These are phyloP conservation scores for Peromyscus leucopus DNA, from an alignment of 2,113 vertebrate species.

Conservation along the genomic window DNA sequence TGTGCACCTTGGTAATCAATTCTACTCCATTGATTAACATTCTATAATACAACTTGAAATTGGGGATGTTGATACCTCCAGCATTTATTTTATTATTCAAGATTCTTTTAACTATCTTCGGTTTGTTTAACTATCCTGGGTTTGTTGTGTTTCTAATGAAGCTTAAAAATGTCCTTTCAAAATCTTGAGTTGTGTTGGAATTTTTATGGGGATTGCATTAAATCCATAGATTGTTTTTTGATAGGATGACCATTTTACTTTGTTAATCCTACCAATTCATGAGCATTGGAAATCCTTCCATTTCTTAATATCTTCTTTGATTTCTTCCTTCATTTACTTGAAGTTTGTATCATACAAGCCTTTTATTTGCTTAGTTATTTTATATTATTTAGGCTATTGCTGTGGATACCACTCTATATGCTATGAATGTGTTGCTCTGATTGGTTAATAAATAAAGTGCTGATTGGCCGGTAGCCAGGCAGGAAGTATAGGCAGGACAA, in stretches of 20 bases:
- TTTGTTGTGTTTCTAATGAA: not conserved
- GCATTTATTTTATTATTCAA: not conserved
- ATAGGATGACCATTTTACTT: not conserved
- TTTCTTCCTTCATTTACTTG: not conserved
- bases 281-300: not conserved
- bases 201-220: not conserved
- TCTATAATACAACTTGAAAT: not conserved
- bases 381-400: not conserved
- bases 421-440: too few species aligned
- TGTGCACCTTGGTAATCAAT: not conserved
- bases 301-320: not conserved
- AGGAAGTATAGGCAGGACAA: too few species aligned
- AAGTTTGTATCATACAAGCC: not conserved
- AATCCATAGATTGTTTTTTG: not conserved
- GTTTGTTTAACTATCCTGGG: not conserved
- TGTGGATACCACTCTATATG: too few species aligned
- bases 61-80: not conserved
- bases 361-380: not conserved
- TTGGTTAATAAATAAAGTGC: too few species aligned
- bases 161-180: not conserved
- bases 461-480: too few species aligned
- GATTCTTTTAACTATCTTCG: not conserved
- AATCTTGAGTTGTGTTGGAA: not conserved
- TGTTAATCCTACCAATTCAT: not conserved
- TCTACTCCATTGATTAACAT: not conserved